Percentiles rank a stretch among this genome's conserved stretches.
These are phyloP conservation scores for Phaethornis superciliosus DNA, from an alignment of 2,113 vertebrate genomes.

Conservation along the genomic window DNA sequence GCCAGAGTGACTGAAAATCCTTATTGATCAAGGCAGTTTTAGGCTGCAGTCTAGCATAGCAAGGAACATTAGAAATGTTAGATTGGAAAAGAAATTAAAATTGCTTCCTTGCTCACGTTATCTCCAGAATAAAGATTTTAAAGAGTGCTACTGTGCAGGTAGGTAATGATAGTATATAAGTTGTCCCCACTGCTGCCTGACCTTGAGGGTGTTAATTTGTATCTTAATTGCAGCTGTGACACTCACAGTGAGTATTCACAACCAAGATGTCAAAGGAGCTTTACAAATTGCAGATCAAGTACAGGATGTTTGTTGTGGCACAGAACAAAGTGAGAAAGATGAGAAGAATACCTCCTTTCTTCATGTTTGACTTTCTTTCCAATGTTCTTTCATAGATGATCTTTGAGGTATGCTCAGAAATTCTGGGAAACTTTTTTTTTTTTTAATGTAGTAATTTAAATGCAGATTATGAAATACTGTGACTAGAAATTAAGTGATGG, in stretches of 20 bases:
- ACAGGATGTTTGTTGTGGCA: conserved; percentile 12
- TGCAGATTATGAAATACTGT: neutral
- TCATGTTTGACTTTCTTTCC: neutral
- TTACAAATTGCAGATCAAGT: conserved; percentile 36
- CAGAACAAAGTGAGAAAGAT: neutral
- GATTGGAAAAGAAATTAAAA: conserved; percentile 62
- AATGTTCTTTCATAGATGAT: neutral
- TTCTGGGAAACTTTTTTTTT: neutral
- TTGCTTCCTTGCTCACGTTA: neutral
- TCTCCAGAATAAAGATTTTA: neutral
- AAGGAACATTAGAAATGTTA: conserved; percentile 60
- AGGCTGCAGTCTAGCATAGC: conserved; percentile 35
- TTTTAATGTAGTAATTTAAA: neutral
- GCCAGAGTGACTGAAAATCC: conserved; percentile 51
- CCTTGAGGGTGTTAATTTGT: conserved; percentile 20
- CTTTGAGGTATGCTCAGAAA: neutral
- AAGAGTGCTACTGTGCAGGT: neutral
- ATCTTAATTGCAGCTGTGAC: conserved; percentile 30
- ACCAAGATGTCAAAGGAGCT: conserved; percentile 28
- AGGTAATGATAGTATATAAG: neutral
- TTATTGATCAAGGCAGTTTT: conserved; percentile 59
- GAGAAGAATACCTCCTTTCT: neutral
- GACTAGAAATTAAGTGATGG: neutral
- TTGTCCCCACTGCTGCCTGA: neutral
- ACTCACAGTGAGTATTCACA: conserved; percentile 33